A percentile compares a stretch with the other conserved stretches of the same genome.
These are phyloP conservation scores for Triplophysa dalaica DNA, from an alignment of 2,113 vertebrate genomes.

Conservation along the genomic window DNA sequence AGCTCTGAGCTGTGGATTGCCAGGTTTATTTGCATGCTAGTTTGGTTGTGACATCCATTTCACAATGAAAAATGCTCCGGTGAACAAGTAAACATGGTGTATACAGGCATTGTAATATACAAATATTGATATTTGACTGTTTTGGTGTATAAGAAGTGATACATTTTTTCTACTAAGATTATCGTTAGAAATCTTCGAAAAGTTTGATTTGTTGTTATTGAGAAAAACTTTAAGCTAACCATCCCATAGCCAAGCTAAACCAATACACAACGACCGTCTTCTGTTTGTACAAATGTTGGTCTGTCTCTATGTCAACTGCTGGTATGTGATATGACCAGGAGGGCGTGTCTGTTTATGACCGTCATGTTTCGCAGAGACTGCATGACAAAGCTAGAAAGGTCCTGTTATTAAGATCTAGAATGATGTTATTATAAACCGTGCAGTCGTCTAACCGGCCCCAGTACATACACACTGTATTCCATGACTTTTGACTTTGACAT, in stretches of 20 bases:
- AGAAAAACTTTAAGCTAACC: too few species aligned
- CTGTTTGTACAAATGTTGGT: not conserved
- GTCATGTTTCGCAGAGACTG: not conserved
- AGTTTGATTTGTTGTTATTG: too few species aligned
- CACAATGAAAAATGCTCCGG: not conserved
- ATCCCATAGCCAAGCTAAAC: not conserved
- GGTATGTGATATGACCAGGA: slow-evolving; percentile 8
- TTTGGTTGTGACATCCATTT: not conserved
- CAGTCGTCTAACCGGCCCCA: not conserved
- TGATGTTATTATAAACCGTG: not conserved
- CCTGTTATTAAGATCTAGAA: not conserved
- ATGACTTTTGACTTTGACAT: not conserved
- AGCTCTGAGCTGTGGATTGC: not conserved
- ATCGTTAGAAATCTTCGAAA: too few species aligned
- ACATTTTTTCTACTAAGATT: not conserved
- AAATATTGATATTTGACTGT: not conserved
- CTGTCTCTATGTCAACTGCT: not conserved
- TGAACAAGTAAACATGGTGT: not conserved
- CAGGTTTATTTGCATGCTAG: slow-evolving; percentile 36
- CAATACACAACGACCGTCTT: not conserved
- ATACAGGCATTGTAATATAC: not conserved
- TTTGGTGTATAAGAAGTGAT: not conserved
- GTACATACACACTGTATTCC: not conserved
- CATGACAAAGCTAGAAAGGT: slow-evolving; percentile 8
- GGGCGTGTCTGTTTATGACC: slow-evolving; percentile 7